These are phyloP conservation scores for Stigmatopora argus DNA, from an alignment of 2,113 vertebrate species.

Conservation along the genomic window DNA sequence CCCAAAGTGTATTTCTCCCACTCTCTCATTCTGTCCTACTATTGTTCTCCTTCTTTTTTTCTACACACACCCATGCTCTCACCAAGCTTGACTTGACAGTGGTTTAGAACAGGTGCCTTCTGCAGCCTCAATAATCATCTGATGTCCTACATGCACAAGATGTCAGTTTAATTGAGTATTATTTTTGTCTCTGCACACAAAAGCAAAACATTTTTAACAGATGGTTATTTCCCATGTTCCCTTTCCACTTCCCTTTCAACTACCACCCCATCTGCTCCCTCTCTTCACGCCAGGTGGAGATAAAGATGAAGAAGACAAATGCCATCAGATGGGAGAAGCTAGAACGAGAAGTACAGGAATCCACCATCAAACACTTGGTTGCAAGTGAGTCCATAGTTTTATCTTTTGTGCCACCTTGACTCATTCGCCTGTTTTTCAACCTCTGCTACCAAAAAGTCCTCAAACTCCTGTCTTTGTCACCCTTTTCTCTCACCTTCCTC, in stretches of 20 bases:
- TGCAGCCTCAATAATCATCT: slow-evolving; percentile 57
- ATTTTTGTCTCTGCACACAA: slow-evolving; percentile 33
- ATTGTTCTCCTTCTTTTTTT: background rate
- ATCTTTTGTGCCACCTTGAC: slow-evolving; percentile 15
- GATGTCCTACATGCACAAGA: slow-evolving; percentile 47
- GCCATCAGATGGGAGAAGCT: slow-evolving; percentile 92
- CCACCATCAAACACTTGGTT: slow-evolving; percentile 78
- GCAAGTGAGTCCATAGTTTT: slow-evolving; percentile 75
- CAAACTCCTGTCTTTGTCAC: slow-evolving; percentile 8
- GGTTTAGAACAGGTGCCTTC: slow-evolving; percentile 29
- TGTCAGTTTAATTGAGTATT: slow-evolving; percentile 43
- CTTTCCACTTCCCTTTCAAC: background rate
- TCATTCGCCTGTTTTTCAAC: slow-evolving; percentile 15
- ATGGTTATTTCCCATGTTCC: slow-evolving; percentile 23
- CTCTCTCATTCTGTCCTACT: slow-evolving; percentile 5
- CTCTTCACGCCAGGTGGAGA: slow-evolving; percentile 79
- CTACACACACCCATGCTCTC: slow-evolving; percentile 8
- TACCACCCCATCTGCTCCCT: background rate
- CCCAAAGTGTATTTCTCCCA: slow-evolving; percentile 41
- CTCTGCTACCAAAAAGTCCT: slow-evolving; percentile 10
- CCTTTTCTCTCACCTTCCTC: background rate
- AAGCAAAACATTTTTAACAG: slow-evolving; percentile 41
- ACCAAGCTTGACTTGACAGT: slow-evolving; percentile 22
- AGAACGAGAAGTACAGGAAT: slow-evolving; percentile 78
- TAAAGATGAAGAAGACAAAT: slow-evolving; percentile 96